Conservation (phyloP, 30 jellyfish, hydroid and myxozoan genomes). For the Sanderia malayensis region DNA sequence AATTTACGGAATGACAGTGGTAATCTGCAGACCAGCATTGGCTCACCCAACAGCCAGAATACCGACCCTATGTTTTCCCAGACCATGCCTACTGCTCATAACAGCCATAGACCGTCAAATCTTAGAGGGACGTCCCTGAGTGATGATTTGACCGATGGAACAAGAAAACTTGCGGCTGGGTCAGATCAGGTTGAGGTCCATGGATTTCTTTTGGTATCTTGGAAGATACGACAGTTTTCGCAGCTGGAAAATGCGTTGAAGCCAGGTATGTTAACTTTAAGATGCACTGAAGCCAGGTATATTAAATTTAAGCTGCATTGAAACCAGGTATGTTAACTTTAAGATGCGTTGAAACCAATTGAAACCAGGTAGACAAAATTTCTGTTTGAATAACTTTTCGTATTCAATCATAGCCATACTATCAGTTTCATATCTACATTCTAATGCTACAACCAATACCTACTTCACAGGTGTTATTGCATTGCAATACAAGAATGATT, state of each 20-base stretch:
- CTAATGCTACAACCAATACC: too few relatives aligned
- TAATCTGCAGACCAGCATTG: slow-evolving; percentile 12
- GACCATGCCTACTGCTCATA: slow-evolving; percentile 6
- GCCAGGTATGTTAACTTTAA: slow-evolving; percentile 52
- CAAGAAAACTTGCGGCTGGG: background rate
- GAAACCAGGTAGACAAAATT: too few relatives aligned
- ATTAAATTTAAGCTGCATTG: too few relatives aligned
- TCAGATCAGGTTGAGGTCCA: slow-evolving; percentile 2
- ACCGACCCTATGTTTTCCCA: slow-evolving; percentile 11
- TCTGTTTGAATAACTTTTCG: too few relatives aligned
- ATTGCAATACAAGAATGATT: slow-evolving; percentile 58
- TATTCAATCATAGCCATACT: too few relatives aligned
- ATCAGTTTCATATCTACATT: too few relatives aligned
- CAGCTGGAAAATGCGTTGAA: slow-evolving; percentile 59
- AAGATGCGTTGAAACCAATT: too few relatives aligned
- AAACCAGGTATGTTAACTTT: too few relatives aligned
- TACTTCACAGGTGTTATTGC: slow-evolving; percentile 50
- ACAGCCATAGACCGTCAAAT: background rate
- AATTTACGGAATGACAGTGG: slow-evolving; percentile 14
- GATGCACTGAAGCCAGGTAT: too few relatives aligned
- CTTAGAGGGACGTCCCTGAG: slow-evolving; percentile 41
- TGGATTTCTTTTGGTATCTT: slow-evolving; percentile 72
- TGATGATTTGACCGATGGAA: slow-evolving; percentile 49
- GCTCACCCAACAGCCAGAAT: background rate
- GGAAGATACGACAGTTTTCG: slow-evolving; percentile 79